Evolutionary conservation across 2,888 invertebrate genomes (phyloP).

Genomic region (Phortica magna): DNA sequence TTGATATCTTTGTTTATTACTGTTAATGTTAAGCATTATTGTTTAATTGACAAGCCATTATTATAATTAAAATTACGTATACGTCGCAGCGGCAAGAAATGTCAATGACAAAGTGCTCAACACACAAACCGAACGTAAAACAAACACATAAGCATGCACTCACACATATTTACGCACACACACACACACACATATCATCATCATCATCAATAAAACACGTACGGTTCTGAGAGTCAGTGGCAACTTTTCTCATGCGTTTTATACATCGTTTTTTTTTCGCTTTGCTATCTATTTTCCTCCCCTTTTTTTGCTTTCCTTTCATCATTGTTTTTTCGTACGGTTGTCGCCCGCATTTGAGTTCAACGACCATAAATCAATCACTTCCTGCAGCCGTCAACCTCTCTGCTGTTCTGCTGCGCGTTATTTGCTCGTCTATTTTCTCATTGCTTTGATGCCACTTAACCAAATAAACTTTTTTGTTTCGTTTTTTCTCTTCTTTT

Average conservation of each 20-base stretch:
- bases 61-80: constrained; percentile 71
- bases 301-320: background rate
- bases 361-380: constrained; percentile 29
- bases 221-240: background rate
- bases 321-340: background rate
- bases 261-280: background rate
- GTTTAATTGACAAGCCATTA: constrained; percentile 70
- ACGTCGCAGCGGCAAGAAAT: constrained; percentile 34
- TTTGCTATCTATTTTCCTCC: background rate
- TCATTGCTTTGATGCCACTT: constrained; percentile 19
- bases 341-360: constrained; percentile 9
- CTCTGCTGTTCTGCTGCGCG: background rate
- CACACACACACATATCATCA: background rate
- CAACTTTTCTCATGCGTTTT: background rate
- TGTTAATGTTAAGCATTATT: constrained; percentile 41
- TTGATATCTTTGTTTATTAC: constrained; percentile 16
- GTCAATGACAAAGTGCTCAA: background rate
- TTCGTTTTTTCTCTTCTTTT: background rate
- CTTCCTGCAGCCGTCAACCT: background rate
- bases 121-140: background rate
- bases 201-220: constrained; percentile 21
- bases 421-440: constrained; percentile 6
- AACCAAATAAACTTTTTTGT: background rate
- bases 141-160: background rate
- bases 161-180: background rate